phyloP scores from a whole-genome alignment of 2,888 invertebrate genomes.

The Drosophila suboccidentalis region DNA sequence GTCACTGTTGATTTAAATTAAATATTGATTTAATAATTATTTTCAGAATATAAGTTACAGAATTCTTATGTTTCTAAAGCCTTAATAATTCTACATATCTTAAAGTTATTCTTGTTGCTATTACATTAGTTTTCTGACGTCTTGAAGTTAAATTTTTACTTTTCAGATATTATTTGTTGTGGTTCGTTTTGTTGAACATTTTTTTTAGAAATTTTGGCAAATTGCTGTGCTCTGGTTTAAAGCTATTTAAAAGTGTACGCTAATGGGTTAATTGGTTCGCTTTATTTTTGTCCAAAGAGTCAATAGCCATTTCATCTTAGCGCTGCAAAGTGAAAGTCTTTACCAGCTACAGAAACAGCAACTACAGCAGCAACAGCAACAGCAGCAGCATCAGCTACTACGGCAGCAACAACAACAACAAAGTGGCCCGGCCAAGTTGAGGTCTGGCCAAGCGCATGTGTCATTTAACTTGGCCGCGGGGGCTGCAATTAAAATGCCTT shows the following conservation, averaged over 20 bases:
- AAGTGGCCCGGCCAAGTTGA: slow-evolving; percentile 44
- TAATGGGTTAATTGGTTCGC: slow-evolving; percentile 74
- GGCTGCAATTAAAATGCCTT: slow-evolving; percentile 74
- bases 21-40: neutral
- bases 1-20: neutral
- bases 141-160: neutral
- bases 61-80: neutral
- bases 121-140: neutral
- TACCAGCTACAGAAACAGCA: slow-evolving; percentile 16
- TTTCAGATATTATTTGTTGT: neutral
- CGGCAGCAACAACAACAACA: slow-evolving; percentile 33
- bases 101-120: neutral
- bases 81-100: too few species aligned
- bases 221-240: slow-evolving; percentile 44
- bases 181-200: slow-evolving; percentile 2
- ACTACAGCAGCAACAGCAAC: slow-evolving; percentile 28
- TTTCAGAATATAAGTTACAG: neutral
- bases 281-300: slow-evolving; percentile 72
- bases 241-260: slow-evolving; percentile 54
- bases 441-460: slow-evolving; percentile 61
- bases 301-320: slow-evolving; percentile 74
- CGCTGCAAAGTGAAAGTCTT: slow-evolving; percentile 72
- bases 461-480: slow-evolving; percentile 73
- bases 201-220: slow-evolving; percentile 34
- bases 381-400: slow-evolving; percentile 12